Base-by-base conservation (phyloP, 2,888 invertebrate species). In the Crossocerus cetratus region DNA sequence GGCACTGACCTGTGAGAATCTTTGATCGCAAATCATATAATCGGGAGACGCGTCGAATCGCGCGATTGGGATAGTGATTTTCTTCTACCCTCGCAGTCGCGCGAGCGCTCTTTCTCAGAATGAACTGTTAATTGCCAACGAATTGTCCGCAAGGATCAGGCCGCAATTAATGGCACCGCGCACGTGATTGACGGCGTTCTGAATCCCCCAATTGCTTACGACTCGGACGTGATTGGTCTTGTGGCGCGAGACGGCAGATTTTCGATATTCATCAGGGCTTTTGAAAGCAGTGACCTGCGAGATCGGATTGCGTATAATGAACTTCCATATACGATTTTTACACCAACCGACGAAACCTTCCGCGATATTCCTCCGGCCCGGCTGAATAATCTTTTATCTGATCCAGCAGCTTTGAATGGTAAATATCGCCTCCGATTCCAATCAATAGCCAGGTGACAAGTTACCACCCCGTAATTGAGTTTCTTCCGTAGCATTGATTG, bases 61-160 rank as follows among this genome's bases (percentile, higher is more conserved):
- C 60, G 20, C 20, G 63, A 68, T 4, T 74, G 72, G 74, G 59
- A 54, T 5, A 44, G 21, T 4, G 67, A 72, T 55, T 20, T 66
- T 16, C 20, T 68, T 11, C 44, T 74, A 23, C 54, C 63, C 3
- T 67, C 72, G 13, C 65, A 64, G 55, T 44, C 65, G 13, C 57
- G 42, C 14, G 68, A 61, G 18, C 56, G 68, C 18, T n/a, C n/a
- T 42, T 68, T 42, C 21, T 74, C 14, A 68, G 74, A 45, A 54
- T 72, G n/a, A 72, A 74, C 74, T 16, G 67, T 74, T 20, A 74
- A 74, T 61, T 74, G 74, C 13, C 59, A 72, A 16, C 67, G 67
- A 32, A 65, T 74, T 13, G 49, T 74, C 54, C 74, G 74, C 18
- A 74, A 72, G 53, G 62, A 74, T 58, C 74, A 74, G 58, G 44